Base-by-base conservation (phyloP, 2,888 invertebrate genomes). In the Erebia palarica region DNA sequence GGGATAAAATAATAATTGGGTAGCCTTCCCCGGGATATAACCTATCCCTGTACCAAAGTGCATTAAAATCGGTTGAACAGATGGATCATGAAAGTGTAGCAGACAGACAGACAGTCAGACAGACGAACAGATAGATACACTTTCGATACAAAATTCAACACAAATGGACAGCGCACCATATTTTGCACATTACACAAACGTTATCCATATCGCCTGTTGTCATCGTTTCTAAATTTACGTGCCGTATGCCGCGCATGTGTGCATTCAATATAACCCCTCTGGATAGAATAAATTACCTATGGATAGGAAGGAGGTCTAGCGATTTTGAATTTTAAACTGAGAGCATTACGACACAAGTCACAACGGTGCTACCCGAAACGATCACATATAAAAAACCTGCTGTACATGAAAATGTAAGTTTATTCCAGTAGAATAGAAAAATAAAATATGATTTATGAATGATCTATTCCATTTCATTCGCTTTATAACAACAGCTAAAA, bases 231-330 rank as follows among this genome's bases (percentile, higher is more conserved):
- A 61, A 47, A 66, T 63, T 57, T 67, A 69, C 61, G 53, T 21
- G 16, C 63, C 72, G 66, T 42, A 70, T 68, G 70, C 49, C 61
- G 49, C 63, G 57, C 70, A 74, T 70, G 59, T 74, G 64, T 68
- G 72, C 71, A 71, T 72, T 70, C 71, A 76, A 73, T 73, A 75
- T 76, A 72, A 59, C 65, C 44, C 53, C 47, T 59, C 47, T 49
- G 71, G 57, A 65, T 63, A 63, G 21, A 63, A 63, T 63, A 63
- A 11, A 61, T 61, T 18, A 61, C 18, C 59, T 36, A 27, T 36
- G 8, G n/a, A 10, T 11, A 36, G 9, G 59, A 55, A 65, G 11
- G 44, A 42, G 53, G 51, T 49, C 57, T 27, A 42, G 59, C 47
- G 51, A 71, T 72, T 72, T 58, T 27, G 65, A 69, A 71, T 68